These are phyloP conservation scores for Pao palembangensis DNA, from an alignment of 2,113 vertebrate species.

Conservation along the genomic window DNA sequence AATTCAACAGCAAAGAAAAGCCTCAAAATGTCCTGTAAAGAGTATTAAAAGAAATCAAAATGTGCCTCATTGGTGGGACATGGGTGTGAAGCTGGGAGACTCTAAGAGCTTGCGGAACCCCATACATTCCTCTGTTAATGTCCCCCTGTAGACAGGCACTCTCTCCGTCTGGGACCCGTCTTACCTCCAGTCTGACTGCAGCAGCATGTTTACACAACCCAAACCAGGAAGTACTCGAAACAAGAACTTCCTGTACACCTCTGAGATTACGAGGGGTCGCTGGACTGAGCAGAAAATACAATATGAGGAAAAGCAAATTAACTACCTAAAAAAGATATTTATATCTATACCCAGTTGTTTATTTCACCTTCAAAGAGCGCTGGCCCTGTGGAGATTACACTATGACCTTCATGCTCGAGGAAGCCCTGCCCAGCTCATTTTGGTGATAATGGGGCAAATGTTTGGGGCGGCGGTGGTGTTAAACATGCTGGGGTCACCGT, in stretches of 20 bases:
- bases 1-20: constrained; percentile 24
- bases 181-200: constrained; percentile 44
- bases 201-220: constrained; percentile 46
- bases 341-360: neutral
- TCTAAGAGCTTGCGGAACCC: constrained; percentile 54
- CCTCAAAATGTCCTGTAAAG: constrained; percentile 35
- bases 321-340: constrained; percentile 3
- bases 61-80: constrained; percentile 51
- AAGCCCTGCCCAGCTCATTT: constrained; percentile 29
- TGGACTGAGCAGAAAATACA: constrained; percentile 3
- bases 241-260: constrained; percentile 29
- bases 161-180: constrained; percentile 50
- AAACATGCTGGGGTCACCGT: constrained; percentile 49
- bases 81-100: constrained; percentile 54
- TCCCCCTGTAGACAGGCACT: constrained; percentile 55
- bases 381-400: neutral
- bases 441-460: constrained; percentile 51
- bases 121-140: constrained; percentile 67
- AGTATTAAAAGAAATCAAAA: constrained; percentile 62
- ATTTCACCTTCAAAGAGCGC: neutral
- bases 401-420: constrained; percentile 9
- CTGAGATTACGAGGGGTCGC: constrained; percentile 10
- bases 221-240: constrained; percentile 47
- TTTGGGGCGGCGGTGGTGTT: constrained; percentile 37
- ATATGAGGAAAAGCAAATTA: neutral